Evolutionary conservation across 2,888 invertebrate species (phyloP), one percentile per base, ranked within the genome.

Genomic region (Xanthorhoe spadicearia): DNA sequence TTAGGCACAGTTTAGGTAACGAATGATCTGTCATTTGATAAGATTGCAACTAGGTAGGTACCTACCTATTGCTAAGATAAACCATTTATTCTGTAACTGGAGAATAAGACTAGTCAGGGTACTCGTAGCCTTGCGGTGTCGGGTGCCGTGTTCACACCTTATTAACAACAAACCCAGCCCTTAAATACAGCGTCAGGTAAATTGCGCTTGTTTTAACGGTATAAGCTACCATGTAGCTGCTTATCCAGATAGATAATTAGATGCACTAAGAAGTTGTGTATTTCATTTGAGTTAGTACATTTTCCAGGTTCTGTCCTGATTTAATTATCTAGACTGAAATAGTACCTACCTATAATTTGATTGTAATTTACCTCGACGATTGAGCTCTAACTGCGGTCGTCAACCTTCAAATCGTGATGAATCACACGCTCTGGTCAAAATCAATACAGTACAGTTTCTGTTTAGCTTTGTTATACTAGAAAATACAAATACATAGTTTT

Each of bases 301-400:
- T n/a, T n/a, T n/a, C n/a, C n/a, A n/a, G n/a, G n/a, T n/a, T n/a
- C n/a, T n/a, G n/a, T n/a, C n/a, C n/a, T n/a, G n/a, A n/a, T n/a
- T n/a, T n/a, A n/a, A n/a, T n/a, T 38, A 1, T 38, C 0, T 38
- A 38, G 13, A 43, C 38, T 43, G 38, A 43, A 43, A 43, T 13
- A 43, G 35, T 38, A 38, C 9, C 35, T 38, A 38, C 9, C 35
- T 10, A 43, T 13, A 13, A 10, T 13, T 43, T 43, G n/a, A 54
- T 15, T 23, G 55, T 43, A 23, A 46, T 55, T 38, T 46, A 18
- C 52, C 48, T 54, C 54, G 43, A 13, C 48, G 17, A 7, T 48
- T 17, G 48, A 75, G 49, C 55, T 15, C 28, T 46, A 61, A 49
- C 38, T 17, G 7, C 49, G 62, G 55, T 50, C 55, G 68, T 67